Conservation (phyloP, 2,113 vertebrate genomes). For the Upupa epops region DNA sequence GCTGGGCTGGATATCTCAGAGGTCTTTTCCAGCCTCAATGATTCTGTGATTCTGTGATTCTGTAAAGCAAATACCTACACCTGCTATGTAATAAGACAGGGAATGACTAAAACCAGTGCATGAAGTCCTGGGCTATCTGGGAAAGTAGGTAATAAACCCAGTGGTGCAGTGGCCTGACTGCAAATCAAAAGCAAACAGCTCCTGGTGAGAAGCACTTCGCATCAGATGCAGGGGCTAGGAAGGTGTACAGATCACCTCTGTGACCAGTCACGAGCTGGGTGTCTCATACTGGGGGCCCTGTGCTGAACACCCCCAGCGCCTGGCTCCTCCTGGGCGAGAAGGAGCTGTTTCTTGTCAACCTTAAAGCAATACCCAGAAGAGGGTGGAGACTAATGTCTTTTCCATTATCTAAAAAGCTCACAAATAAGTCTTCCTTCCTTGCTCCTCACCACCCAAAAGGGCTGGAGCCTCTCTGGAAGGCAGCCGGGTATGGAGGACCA, state of each 20-base stretch:
- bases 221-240: neutral
- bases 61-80: neutral
- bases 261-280: rapidly evolving
- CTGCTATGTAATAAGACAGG: neutral
- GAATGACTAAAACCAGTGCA: rapidly evolving
- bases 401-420: neutral
- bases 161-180: neutral
- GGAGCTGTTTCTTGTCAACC: neutral
- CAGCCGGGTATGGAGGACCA: neutral
- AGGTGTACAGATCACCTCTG: rapidly evolving
- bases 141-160: neutral
- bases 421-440: neutral
- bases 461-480: neutral
- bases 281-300: too few relatives aligned
- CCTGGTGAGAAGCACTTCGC: neutral
- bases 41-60: too few relatives aligned
- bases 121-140: neutral
- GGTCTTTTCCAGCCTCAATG: too few relatives aligned
- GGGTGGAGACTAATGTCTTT: neutral
- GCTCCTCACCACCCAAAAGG: neutral
- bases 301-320: rapidly evolving
- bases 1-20: too few relatives aligned
- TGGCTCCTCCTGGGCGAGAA: rapidly evolving
- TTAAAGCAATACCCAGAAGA: slow-evolving; percentile 13
- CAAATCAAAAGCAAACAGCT: neutral